phyloP scores from a whole-genome alignment of 2,113 vertebrate species.

The Solenodon paradoxus region DNA sequence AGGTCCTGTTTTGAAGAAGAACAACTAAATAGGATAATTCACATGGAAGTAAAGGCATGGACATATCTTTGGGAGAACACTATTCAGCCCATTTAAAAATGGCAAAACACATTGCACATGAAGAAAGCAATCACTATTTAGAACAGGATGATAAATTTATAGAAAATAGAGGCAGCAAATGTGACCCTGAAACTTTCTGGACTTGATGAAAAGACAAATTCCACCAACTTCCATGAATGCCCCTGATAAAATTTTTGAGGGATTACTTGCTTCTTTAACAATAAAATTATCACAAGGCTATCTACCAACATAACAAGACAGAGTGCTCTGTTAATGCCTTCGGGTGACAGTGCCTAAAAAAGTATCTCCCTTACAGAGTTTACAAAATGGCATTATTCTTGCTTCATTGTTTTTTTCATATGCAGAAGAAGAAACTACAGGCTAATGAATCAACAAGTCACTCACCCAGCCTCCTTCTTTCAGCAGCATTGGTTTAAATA shows the following conservation, averaged over 20 bases:
- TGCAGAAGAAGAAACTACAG: slow-evolving; percentile 21
- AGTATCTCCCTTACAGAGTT: not conserved
- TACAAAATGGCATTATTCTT: not conserved
- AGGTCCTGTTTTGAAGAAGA: not conserved
- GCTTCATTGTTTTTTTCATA: slow-evolving; percentile 22
- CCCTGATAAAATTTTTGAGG: not conserved
- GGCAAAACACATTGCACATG: not conserved
- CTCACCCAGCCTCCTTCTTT: slow-evolving; percentile 26
- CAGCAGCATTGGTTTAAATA: slow-evolving; percentile 46
- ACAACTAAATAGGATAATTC: not conserved
- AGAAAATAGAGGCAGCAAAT: not conserved
- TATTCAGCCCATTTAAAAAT: no score
- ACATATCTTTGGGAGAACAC: no score
- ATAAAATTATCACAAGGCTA: slow-evolving; percentile 10
- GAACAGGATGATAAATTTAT: not conserved
- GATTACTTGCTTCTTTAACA: not conserved
- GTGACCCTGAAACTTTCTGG: not conserved
- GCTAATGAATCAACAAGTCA: slow-evolving; percentile 53
- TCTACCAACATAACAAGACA: not conserved
- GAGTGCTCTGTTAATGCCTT: slow-evolving; percentile 7
- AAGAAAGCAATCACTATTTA: not conserved
- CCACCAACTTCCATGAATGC: not conserved
- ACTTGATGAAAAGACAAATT: not conserved
- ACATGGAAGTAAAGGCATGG: not conserved
- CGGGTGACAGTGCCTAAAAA: not conserved